Conservation (phyloP, 2,113 vertebrate genomes). For the Myotis lucifugus region DNA sequence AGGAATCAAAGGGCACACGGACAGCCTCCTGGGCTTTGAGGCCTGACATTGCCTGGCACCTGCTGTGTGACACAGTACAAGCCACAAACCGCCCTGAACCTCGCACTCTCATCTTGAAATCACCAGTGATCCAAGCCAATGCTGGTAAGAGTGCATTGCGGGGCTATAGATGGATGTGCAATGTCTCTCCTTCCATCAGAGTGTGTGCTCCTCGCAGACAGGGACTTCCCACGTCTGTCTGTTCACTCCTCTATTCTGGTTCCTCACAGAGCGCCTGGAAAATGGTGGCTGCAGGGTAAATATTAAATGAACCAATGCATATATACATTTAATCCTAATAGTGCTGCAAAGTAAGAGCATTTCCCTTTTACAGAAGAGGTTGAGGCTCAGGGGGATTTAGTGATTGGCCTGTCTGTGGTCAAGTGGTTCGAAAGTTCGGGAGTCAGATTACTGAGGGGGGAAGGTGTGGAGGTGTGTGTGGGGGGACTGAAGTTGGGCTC, state of each 20-base stretch:
- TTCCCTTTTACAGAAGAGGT: background rate
- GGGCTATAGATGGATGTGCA: background rate
- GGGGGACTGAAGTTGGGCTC: background rate
- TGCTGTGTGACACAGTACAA: background rate
- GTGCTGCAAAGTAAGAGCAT: background rate
- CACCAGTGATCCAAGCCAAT: background rate
- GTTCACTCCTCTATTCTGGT: background rate
- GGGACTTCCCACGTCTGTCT: background rate
- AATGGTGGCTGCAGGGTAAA: background rate
- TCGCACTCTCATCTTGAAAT: background rate
- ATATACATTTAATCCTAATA: background rate
- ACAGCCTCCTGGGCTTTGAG: background rate
- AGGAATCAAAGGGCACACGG: background rate
- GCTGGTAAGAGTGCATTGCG: background rate
- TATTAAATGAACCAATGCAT: background rate
- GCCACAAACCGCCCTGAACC: background rate
- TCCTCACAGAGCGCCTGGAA: background rate
- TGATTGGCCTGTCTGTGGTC: background rate
- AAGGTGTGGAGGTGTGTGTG: fast-evolving
- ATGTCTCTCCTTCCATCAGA: background rate
- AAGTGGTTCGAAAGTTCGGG: background rate
- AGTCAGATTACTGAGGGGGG: background rate
- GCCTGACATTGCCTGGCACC: background rate
- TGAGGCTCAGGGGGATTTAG: background rate
- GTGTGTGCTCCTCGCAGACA: background rate